Base-by-base conservation (phyloP, 1,140 invertebrate species). In the Anoplophora glabripennis region DNA sequence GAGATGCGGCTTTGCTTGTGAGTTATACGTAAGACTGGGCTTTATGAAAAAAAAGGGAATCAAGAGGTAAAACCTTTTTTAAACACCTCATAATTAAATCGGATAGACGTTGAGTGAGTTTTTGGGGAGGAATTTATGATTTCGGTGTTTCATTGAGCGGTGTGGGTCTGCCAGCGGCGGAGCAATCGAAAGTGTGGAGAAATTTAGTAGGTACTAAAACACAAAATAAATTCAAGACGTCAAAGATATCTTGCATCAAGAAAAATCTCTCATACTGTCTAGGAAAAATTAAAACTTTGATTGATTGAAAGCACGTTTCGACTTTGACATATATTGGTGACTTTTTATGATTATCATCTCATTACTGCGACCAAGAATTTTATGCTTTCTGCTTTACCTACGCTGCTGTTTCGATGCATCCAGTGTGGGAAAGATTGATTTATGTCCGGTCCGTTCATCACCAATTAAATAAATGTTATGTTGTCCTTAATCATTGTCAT, bases 401-500 rank as follows among this genome's bases (percentile, higher is more conserved):
- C 52, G 52, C 40, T 17, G 5, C 52, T 54, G 52, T 8, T 17
- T 33, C 11, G 28, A 11, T 40, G 18, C 35, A 40, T 12, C 49
- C 12, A 59, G 45, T 65, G 63, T 65, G 63, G 59, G 63, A 67
- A 67, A 61, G 14, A 37, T 44, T 67, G 66, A 67, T 67, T 67
- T 67, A 67, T 62, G 35, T 14, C 11, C 41, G 55, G 15, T 47
- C 49, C 49, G 46, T 61, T 55, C 18, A 49, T 68, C 57, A 57
- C 64, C 62, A 64, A 69, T 69, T 69, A 69, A 69, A 66, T 60
- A 57, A 57, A 51, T 64, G 48, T 49, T 57, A 45, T 63, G 53
- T 60, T 40, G 62, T 60, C 55, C 56, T 69, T 64, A 53, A 65
- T 69, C 67, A 69, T 63, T 64, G 67, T 69, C 67, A 69, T 67